These are phyloP conservation scores for Geotrupes spiniger DNA, from an alignment of 2,888 invertebrate species.

Conservation along the genomic window DNA sequence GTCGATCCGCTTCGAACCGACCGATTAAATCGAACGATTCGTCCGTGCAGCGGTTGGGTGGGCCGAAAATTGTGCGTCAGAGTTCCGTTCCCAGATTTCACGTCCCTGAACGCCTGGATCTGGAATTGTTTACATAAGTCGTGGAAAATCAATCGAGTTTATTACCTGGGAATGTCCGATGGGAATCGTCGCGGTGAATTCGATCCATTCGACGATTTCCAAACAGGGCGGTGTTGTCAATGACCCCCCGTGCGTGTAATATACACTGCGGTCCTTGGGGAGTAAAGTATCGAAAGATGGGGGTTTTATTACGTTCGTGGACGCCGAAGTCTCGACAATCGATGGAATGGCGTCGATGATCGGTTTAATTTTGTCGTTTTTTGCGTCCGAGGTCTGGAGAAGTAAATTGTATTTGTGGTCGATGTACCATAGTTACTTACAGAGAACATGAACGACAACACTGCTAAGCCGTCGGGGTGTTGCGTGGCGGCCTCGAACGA, in stretches of 20 bases:
- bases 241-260: slow-evolving; percentile 76
- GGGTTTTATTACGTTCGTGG: slow-evolving; percentile 8
- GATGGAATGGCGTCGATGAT: too few species aligned
- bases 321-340: too few species aligned
- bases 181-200: slow-evolving; percentile 69
- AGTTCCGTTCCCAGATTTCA: slow-evolving; percentile 61
- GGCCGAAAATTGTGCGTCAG: slow-evolving; percentile 81
- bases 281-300: slow-evolving; percentile 10
- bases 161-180: slow-evolving; percentile 70
- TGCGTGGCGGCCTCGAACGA: slow-evolving; percentile 62
- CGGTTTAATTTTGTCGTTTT: not conserved
- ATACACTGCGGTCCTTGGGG: slow-evolving; percentile 39
- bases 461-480: slow-evolving; percentile 71
- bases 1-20: too few species aligned
- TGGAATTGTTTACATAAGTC: too few species aligned
- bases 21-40: slow-evolving; percentile 47
- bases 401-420: slow-evolving; percentile 3
- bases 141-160: not conserved
- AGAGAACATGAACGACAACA: slow-evolving; percentile 76
- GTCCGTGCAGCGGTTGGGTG: slow-evolving; percentile 72
- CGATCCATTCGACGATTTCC: slow-evolving; percentile 77
- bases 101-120: slow-evolving; percentile 70
- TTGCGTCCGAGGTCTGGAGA: not conserved
- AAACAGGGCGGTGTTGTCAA: slow-evolving; percentile 78
- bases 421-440: slow-evolving; percentile 55